These are phyloP conservation scores for Ophiodon elongatus DNA, from an alignment of 2,113 vertebrate species.

Conservation along the genomic window DNA sequence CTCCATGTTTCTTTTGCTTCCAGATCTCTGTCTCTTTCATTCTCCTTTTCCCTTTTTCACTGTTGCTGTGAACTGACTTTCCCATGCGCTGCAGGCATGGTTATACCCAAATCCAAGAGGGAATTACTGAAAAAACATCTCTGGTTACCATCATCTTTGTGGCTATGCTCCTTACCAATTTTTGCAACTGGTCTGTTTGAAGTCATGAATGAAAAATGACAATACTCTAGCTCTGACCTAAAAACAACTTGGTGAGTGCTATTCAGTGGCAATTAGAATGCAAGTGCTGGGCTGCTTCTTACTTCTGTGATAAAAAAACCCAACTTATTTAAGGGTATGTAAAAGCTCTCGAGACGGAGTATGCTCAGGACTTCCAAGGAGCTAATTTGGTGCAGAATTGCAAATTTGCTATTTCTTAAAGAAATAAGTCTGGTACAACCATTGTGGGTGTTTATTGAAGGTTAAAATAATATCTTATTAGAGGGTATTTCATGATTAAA, in stretches of 20 bases:
- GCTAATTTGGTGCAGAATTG: neutral
- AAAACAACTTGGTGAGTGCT: conserved; percentile 56
- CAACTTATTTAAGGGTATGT: neutral
- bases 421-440: neutral
- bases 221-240: conserved; percentile 69
- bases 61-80: conserved; percentile 62
- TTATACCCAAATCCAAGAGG: conserved; percentile 64
- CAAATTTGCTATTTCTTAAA: neutral
- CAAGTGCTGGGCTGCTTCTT: conserved; percentile 33
- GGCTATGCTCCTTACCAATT: conserved; percentile 72
- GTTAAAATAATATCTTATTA: neutral
- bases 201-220: conserved; percentile 84
- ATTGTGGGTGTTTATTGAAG: neutral
- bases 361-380: neutral
- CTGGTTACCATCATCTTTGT: conserved; percentile 77
- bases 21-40: conserved; percentile 46
- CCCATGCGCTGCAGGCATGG: conserved; percentile 68
- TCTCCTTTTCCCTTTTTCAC: conserved; percentile 58
- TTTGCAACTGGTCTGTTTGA: conserved; percentile 78
- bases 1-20: conserved; percentile 29
- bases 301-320: conserved; percentile 41
- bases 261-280: conserved; percentile 70
- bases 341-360: neutral
- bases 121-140: conserved; percentile 83
- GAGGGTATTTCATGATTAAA: neutral